Conservation (phyloP, 2,113 vertebrate species). For the Casuarius casuarius region DNA sequence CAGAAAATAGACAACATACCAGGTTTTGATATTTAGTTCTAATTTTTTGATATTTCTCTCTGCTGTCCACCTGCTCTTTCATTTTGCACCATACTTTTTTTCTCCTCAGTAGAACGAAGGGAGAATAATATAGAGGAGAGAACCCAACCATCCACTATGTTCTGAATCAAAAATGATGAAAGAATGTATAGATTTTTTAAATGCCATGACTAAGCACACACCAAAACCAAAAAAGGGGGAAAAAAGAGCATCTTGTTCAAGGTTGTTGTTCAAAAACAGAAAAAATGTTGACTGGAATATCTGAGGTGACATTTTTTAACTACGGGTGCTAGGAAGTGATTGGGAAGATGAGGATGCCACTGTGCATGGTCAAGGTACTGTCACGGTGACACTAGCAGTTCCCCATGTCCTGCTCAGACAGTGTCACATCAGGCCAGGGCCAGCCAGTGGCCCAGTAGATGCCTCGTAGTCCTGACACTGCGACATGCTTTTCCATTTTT, state of each 20-base stretch:
- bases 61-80: fast-evolving
- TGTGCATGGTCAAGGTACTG: neutral
- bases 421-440: neutral
- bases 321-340: too few relatives aligned
- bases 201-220: neutral
- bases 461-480: neutral
- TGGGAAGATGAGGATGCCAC: neutral
- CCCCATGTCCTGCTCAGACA: neutral
- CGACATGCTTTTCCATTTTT: too few relatives aligned
- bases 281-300: neutral
- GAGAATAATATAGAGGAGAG: neutral
- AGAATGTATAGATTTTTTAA: neutral
- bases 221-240: neutral
- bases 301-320: neutral
- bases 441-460: neutral
- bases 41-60: neutral
- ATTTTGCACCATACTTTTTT: neutral
- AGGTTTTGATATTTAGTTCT: neutral
- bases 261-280: neutral
- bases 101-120: neutral
- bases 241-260: neutral
- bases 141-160: neutral
- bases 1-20: neutral
- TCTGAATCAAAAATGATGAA: neutral
- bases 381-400: neutral